Base-by-base conservation (phyloP, 2,888 invertebrate genomes). In the Apodemia duryi region DNA sequence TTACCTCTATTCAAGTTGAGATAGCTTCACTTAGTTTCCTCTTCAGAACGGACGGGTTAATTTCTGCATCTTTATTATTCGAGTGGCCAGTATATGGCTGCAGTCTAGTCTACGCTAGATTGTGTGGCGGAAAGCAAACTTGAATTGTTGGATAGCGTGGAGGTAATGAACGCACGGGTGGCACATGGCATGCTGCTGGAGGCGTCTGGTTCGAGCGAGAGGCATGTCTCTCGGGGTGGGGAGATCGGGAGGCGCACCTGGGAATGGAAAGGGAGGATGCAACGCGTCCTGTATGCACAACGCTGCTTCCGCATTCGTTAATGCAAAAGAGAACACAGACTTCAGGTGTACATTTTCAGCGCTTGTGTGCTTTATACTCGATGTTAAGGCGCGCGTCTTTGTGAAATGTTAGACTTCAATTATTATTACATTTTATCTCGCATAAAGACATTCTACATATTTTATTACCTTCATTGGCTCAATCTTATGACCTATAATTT, bases 11-110 rank as follows among this genome's bases (percentile, higher is more conserved):
- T 91, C 90, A 91, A 70, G 82, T 80, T 76, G 84, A 90, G 90
- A 91, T 91, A 88, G 91, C 86, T 89, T 91, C 91, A 91, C 91
- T 91, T 91, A 91, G 91, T 91, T 91, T 88, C 88, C 86, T 84
- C 84, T 90, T 86, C 83, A 86, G 78, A 85, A 81, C 79, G 83
- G 85, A 77, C 85, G 83, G 88, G 87, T 88, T 91, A 91, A 91
- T 91, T 91, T 84, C 86, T 91, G 86, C 87, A 89, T 90, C 90
- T 90, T 91, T 91, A 90, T 91, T 91, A 91, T 91, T 91, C 91
- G 86, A 89, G 91, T 88, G 86, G 89, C 76, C 83, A 78, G 80
- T 84, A 83, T 85, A 86, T 84, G 82, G 79, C 77, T 77, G 79
- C 73, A 77, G 84, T 84, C 79, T 84, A 85, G 88, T 87, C 88